These are phyloP conservation scores for Dichetophora obliterata DNA, from an alignment of 2,888 invertebrate species.

Conservation along the genomic window DNA sequence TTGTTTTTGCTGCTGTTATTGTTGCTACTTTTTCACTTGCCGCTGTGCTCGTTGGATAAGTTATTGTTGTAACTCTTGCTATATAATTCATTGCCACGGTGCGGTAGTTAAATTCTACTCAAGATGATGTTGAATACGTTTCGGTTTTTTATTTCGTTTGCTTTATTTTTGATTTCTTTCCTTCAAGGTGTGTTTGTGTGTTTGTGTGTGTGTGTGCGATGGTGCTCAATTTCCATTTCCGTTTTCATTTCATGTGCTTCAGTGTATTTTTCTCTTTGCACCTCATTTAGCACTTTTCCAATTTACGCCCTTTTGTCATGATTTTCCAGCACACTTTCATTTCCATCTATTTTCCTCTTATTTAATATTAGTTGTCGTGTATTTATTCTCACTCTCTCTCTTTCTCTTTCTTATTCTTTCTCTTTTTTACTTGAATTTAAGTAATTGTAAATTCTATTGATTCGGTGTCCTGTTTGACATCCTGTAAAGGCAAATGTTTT, in stretches of 20 bases:
- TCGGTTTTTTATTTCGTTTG: background rate
- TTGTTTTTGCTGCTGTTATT: conserved; percentile 1
- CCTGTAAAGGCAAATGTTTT: conserved; percentile 3
- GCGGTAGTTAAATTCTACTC: background rate
- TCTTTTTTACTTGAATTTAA: background rate
- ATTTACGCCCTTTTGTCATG: background rate
- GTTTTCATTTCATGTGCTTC: conserved; percentile 3
- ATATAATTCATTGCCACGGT: conserved; percentile 20
- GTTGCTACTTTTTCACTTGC: background rate
- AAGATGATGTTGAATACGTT: background rate
- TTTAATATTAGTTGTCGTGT: background rate
- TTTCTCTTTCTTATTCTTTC: background rate
- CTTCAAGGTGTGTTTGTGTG: background rate
- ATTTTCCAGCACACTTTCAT: background rate
- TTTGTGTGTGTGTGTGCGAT: no score
- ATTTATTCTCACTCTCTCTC: background rate
- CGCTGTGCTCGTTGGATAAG: background rate
- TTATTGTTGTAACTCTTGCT: background rate
- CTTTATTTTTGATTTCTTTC: background rate
- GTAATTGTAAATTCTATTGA: conserved; percentile 9
- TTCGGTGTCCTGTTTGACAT: conserved; percentile 14
- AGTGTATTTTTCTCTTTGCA: background rate
- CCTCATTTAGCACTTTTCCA: background rate
- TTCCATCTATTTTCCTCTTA: background rate
- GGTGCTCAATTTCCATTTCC: conserved; percentile 8